phyloP scores from a whole-genome alignment of 2,888 invertebrate species.

The Linnaemya vulpina region DNA sequence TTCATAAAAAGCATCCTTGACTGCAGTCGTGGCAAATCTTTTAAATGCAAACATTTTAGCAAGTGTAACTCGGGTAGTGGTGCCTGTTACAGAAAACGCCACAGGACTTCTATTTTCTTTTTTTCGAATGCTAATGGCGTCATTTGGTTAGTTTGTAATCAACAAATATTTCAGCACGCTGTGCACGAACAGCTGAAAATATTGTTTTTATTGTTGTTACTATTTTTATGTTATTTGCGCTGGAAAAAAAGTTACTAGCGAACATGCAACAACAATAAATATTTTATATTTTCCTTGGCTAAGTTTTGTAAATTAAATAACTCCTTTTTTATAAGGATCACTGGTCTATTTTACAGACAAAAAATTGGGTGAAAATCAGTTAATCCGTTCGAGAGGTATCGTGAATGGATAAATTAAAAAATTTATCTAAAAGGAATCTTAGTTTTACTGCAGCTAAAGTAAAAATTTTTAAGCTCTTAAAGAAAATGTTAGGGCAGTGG shows the following conservation, averaged over 20 bases:
- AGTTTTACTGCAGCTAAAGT: too few species aligned
- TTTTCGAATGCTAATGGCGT: conserved; percentile 16
- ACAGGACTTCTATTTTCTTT: not conserved
- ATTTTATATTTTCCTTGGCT: too few species aligned
- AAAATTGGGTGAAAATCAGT: too few species aligned
- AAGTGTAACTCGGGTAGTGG: not conserved
- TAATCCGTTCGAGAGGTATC: too few species aligned
- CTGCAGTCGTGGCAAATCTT: not conserved
- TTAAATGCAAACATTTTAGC: not conserved
- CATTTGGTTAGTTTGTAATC: conserved; percentile 22
- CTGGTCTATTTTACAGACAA: too few species aligned
- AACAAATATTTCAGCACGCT: conserved; percentile 10
- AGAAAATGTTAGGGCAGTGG: too few species aligned
- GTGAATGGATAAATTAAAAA: too few species aligned
- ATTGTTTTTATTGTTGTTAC: not conserved
- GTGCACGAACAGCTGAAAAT: conserved; percentile 1
- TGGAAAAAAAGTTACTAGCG: not conserved
- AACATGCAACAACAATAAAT: too few species aligned
- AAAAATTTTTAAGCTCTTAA: too few species aligned
- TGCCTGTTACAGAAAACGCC: not conserved
- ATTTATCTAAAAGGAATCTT: too few species aligned
- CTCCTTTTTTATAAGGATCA: too few species aligned
- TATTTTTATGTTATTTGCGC: not conserved
- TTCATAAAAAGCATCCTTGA: not conserved
- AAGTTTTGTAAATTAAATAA: too few species aligned